A percentile compares a stretch with the other conserved stretches of the same genome.
Evolutionary conservation across 35 echinoderm and acorn worm genomes (phyloP).

Genomic region (Patiria miniata): DNA sequence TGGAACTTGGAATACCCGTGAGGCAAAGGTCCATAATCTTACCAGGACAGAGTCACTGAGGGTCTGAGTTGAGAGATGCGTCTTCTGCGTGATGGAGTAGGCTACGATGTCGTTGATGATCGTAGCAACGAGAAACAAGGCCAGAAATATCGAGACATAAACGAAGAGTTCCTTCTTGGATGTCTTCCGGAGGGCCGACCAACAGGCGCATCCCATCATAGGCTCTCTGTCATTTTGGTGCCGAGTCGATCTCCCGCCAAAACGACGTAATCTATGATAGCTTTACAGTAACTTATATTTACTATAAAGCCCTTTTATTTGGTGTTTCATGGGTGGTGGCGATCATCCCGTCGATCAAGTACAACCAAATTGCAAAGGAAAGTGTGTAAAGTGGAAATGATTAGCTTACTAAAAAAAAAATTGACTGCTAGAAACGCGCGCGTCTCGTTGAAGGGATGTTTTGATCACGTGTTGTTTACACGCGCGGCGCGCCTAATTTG

Average conservation of each 20-base stretch:
- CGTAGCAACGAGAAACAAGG: conserved; percentile 41
- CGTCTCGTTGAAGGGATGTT: not conserved
- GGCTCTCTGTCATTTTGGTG: not conserved
- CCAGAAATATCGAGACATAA: conserved; percentile 62
- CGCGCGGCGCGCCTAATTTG: too few species aligned
- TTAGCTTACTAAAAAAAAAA: too few species aligned
- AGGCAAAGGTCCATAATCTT: conserved; percentile 5
- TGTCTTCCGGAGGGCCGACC: conserved; percentile 16
- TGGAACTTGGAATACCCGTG: too few species aligned
- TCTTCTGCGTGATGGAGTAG: conserved; percentile 67
- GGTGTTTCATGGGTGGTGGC: too few species aligned
- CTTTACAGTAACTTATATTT: too few species aligned
- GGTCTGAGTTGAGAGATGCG: conserved; percentile 68
- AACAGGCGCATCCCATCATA: not conserved
- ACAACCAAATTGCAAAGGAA: too few species aligned
- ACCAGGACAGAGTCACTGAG: conserved; percentile 81
- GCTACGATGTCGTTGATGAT: conserved; percentile 73
- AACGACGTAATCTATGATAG: too few species aligned
- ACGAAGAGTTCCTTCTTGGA: conserved; percentile 81
- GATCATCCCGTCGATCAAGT: too few species aligned
- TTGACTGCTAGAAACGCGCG: too few species aligned
- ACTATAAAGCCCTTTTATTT: too few species aligned
- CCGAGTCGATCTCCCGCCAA: too few species aligned
- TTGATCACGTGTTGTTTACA: not conserved
- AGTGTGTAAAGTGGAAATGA: too few species aligned